phyloP scores from a whole-genome alignment of 2,113 vertebrate species.

The Erinaceus europaeus region DNA sequence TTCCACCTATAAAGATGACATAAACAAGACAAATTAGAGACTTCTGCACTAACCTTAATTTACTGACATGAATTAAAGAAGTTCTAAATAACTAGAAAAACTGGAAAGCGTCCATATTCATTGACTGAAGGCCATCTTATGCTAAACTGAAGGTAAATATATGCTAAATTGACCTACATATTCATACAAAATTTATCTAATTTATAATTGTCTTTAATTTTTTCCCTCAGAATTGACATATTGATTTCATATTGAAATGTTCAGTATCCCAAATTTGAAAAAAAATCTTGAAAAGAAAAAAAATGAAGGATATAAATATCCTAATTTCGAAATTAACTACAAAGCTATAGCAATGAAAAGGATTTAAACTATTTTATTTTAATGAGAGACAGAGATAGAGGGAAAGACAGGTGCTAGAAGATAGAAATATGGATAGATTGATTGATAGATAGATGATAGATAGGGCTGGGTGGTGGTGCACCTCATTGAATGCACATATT shows the following conservation, averaged over 20 bases:
- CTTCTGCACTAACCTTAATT: not conserved
- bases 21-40: too few relatives aligned
- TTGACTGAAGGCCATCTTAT: not conserved
- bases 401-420: not conserved
- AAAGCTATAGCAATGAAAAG: not conserved
- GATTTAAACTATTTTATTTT: too few relatives aligned
- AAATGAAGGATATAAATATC: not conserved
- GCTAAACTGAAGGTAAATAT: too few relatives aligned
- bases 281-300: not conserved
- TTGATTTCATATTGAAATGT: too few relatives aligned
- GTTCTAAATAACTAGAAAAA: not conserved
- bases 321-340: not conserved
- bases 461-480: too few relatives aligned
- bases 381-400: too few relatives aligned
- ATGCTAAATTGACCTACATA: not conserved
- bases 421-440: not conserved
- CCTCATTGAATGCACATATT: too few relatives aligned
- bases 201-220: not conserved
- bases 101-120: not conserved
- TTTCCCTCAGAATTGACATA: not conserved
- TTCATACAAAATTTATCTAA: not conserved
- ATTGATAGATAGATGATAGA: too few relatives aligned
- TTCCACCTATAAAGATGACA: too few relatives aligned
- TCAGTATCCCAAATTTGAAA: too few relatives aligned
- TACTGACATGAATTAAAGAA: not conserved